Base-by-base conservation (phyloP, 1,140 invertebrate genomes). In the Lerema accius region DNA sequence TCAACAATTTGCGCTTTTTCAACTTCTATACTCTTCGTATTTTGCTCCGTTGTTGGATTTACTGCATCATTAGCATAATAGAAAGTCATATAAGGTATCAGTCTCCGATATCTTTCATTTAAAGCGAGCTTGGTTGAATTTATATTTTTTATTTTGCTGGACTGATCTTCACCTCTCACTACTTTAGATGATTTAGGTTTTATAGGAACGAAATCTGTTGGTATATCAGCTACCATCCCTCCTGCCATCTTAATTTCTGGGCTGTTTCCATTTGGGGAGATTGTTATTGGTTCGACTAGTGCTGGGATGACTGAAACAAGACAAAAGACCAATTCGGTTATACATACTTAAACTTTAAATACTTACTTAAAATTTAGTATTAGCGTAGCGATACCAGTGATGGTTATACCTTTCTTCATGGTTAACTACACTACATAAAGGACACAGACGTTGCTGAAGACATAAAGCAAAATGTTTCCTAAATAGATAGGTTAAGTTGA, bases 81-180 rank as follows among this genome's bases (percentile, higher is more conserved):
- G 80, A 94, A 96, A 26, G 94, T 95, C 93, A 95, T 95, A 76
- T 96, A 96, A 0, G 95, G 96, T 74, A 96, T 95, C 37, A 96
- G 78, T 48, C 96, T 92, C 67, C 95, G 92, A 73, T 95, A 94
- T 37, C 96, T 92, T 84, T 95, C 94, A 61, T 93, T 93, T 15
- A 91, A 82, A 0, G 84, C 79, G 26, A 91, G 67, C 56, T 84
- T 84, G 3, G 87, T 80, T 26, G 76, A 63, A 65, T 88, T 85
- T 6, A 58, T 56, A 28, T 56, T 75, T 6, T 50, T 15, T 63
- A 58, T 65, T 61, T 39, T 71, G 28, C 71, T 80, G 48, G 73
- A 70, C 17, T 73, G 65, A 14, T 68, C 55, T n/a, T 60, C 69
- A 32, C 42, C 67, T 37, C 66, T 81, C 19, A 66, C 35, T 32